phyloP scores from a whole-genome alignment of 2,113 vertebrate species.

The Dryoscopus gambensis region DNA sequence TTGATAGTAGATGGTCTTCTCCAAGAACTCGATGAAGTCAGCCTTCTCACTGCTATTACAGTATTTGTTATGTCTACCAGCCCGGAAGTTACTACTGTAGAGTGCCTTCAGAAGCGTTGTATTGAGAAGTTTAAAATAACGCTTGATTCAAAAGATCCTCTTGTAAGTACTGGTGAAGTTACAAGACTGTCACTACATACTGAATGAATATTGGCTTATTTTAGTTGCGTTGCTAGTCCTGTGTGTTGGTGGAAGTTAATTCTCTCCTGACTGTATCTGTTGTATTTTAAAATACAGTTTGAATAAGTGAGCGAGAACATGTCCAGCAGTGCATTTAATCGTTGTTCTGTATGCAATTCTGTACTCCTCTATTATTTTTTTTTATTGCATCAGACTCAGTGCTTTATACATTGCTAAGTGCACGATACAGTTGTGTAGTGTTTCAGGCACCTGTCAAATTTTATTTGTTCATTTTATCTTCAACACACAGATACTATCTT shows the following conservation, averaged over 20 bases:
- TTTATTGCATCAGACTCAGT: not conserved
- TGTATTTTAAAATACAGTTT: not conserved
- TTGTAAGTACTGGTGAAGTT: slow-evolving; percentile 69
- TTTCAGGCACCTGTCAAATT: not conserved
- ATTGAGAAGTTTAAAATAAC: slow-evolving; percentile 80
- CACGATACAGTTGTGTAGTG: not conserved
- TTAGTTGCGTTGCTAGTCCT: not conserved
- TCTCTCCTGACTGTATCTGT: not conserved
- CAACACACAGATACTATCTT: not conserved
- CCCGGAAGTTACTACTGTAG: slow-evolving; percentile 78
- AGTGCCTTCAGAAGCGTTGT: slow-evolving; percentile 78
- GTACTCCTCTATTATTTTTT: not conserved
- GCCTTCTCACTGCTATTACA: slow-evolving; percentile 84
- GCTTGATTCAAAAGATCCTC: slow-evolving; percentile 83
- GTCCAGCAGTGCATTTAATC: not conserved
- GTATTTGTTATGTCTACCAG: slow-evolving; percentile 83
- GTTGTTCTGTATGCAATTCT: not conserved
- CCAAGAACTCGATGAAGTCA: slow-evolving; percentile 74
- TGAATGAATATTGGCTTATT: not conserved
- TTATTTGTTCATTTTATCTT: not conserved
- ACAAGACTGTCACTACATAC: not conserved
- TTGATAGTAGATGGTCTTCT: slow-evolving; percentile 40
- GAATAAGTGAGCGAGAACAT: not conserved
- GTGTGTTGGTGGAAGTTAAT: not conserved
- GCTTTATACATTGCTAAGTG: not conserved